phyloP scores from a whole-genome alignment of 2,797 vertebrate genomes.

The Sphenopsis melanotis region DNA sequence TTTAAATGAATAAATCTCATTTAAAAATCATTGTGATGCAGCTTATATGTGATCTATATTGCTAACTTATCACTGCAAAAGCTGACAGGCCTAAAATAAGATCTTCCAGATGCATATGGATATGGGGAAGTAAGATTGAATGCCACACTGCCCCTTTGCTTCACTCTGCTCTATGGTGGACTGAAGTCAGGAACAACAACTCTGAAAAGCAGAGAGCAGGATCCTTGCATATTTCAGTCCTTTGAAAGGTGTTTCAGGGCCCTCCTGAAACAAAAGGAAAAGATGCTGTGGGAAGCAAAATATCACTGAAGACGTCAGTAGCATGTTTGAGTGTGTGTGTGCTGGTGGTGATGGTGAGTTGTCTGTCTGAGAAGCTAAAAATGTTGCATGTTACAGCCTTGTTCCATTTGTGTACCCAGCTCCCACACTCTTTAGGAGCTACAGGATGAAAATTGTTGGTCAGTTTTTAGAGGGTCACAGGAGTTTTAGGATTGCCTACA shows the following conservation, averaged over 20 bases:
- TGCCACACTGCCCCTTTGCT: neutral
- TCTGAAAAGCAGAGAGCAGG: neutral
- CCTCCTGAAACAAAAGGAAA: neutral
- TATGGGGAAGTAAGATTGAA: neutral
- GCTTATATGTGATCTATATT: conserved; percentile 20
- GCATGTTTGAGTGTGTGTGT: neutral
- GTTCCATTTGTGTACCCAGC: neutral
- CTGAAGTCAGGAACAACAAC: neutral
- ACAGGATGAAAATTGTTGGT: neutral
- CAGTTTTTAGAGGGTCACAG: neutral
- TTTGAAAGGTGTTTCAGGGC: neutral
- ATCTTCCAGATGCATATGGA: neutral
- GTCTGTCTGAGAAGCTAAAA: neutral
- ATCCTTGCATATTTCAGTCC: neutral
- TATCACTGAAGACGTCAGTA: neutral
- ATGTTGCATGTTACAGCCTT: neutral
- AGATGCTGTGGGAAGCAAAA: neutral
- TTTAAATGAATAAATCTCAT: conserved; percentile 61
- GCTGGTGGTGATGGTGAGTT: neutral
- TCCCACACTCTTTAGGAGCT: neutral
- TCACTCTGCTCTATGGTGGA: neutral
- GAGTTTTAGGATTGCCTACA: neutral
- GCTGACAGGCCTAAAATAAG: conserved; percentile 20
- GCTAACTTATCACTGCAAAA: conserved; percentile 10
- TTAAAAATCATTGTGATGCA: conserved; percentile 45